Conservation (phyloP, 2,797 vertebrate species). For the Rhodeus uyekii region DNA sequence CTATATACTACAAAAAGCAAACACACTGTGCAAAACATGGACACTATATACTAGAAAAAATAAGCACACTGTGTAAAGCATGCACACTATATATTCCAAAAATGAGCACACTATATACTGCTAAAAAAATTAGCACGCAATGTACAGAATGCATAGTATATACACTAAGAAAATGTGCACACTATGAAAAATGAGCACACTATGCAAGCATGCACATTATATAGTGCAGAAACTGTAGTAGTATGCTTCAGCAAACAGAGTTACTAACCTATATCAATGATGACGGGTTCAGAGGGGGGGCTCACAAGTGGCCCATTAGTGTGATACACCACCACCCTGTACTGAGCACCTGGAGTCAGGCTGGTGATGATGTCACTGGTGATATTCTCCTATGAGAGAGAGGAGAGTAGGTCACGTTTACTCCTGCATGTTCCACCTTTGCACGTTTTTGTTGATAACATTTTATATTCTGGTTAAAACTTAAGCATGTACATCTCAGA, state of each 20-base stretch:
- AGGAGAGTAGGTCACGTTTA: conserved; percentile 11
- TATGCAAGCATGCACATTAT: not conserved
- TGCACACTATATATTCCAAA: not conserved
- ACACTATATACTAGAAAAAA: no score
- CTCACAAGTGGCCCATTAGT: conserved; percentile 88
- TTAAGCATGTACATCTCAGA: conserved; percentile 74
- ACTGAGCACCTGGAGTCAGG: conserved; percentile 92
- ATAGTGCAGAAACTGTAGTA: not conserved
- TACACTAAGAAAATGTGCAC: no score
- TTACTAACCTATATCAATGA: conserved; percentile 87
- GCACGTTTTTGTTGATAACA: no score
- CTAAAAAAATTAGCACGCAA: no score
- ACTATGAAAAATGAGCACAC: not conserved
- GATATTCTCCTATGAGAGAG: conserved; percentile 83
- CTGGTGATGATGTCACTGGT: conserved; percentile 86
- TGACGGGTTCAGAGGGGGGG: conserved; percentile 90
- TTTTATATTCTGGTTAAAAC: no score
- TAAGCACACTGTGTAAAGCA: not conserved
- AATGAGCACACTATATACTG: no score
- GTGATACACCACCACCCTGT: conserved; percentile 88
- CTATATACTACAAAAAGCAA: not conserved
- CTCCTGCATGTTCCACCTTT: not conserved
- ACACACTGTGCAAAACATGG: no score
- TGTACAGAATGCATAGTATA: not conserved
- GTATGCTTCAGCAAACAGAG: not conserved